Base-by-base conservation (phyloP, 2,113 vertebrate species). In the Tachycineta bicolor region DNA sequence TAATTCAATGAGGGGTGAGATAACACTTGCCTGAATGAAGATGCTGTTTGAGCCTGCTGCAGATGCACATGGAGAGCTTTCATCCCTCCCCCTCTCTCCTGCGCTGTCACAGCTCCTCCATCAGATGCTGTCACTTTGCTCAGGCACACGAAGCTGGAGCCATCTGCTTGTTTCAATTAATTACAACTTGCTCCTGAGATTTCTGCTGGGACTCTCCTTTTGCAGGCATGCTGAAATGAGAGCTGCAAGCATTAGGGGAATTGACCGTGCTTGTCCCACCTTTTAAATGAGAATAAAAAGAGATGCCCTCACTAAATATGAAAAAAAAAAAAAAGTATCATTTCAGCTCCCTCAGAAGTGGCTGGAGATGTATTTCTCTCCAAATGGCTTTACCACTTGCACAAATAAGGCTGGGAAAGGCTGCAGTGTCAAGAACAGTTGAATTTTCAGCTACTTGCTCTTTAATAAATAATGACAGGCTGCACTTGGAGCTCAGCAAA, bases 381-480 rank as follows among this genome's bases (percentile, higher is more conserved):
- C 59, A 74, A 52, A 93, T 44, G 50, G 59, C 68, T 87, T 90
- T 44, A 25, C 47, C 39, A 74, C 44, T 24, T 28, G 46, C n/a
- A 67, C 87, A 90, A 39, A 87, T 53, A 77, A 39, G 16, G 17
- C 43, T 52, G 39, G 67, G 68, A 88, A 46, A 91, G 55, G 75
- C 9, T 52, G 59, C 90, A 77, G 71, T 71, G 82, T 86, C 94
- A 88, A 64, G 68, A 94, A 53, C 0, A 34, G 82, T 47, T 95
- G 90, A 67, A 59, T 92, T 95, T 90, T 86, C 92, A 91, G 64
- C 58, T 64, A 5, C 84, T 67, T 70, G 56, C 71, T 83, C 75
- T 88, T 93, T 86, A 96, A 96, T 94, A 96, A 96, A 77, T 96
- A 86, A 94, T 81, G 96, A 92, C 92, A 88, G 37, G 52, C 55